phyloP scores from a whole-genome alignment of 2,888 invertebrate genomes.

The Megastigmus dorsalis region DNA sequence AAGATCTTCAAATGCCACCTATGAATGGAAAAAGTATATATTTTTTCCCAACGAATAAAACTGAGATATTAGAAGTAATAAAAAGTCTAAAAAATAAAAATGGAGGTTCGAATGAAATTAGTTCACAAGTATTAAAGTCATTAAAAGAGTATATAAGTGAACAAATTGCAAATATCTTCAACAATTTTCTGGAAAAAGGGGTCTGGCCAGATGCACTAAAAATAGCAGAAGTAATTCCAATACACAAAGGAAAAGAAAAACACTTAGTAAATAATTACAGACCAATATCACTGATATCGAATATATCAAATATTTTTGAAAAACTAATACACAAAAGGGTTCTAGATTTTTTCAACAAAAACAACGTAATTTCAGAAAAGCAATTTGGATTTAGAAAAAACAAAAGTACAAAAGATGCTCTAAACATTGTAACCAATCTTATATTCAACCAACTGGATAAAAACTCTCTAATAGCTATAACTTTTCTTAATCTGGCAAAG shows the following conservation, averaged over 20 bases:
- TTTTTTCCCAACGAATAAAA: neutral
- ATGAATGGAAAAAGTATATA: neutral
- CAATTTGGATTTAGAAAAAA: slow-evolving; percentile 7
- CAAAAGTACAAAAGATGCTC: neutral
- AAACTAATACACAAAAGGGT: neutral
- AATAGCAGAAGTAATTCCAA: neutral
- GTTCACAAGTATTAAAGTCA: neutral
- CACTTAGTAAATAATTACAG: no score
- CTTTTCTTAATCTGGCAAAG: neutral
- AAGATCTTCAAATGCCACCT: neutral
- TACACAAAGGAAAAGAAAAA: no score
- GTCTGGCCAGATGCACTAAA: neutral
- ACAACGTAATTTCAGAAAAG: neutral
- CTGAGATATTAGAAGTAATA: neutral
- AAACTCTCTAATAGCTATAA: neutral
- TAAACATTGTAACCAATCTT: neutral
- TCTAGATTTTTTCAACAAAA: neutral
- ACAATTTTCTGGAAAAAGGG: neutral
- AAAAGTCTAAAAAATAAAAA: neutral
- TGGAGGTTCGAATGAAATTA: neutral
- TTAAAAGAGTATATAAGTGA: neutral
- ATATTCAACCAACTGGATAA: neutral
- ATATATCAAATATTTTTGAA: slow-evolving; percentile 19
- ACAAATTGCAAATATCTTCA: neutral
- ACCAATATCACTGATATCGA: slow-evolving; percentile 22